Conservation (phyloP, 2,113 vertebrate species). For the Menura novaehollandiae region DNA sequence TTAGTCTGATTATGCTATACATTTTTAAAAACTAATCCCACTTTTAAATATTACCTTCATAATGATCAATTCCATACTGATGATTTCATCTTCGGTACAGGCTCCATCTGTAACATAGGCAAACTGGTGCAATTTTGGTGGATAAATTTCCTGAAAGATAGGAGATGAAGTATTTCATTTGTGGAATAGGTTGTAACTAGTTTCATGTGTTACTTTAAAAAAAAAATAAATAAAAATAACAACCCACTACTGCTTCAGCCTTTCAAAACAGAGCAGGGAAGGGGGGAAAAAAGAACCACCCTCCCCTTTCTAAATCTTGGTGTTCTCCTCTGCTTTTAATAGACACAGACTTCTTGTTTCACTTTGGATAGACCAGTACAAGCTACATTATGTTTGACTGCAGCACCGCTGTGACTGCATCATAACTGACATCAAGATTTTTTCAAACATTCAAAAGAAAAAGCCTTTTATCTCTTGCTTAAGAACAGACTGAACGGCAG, state of each 20-base stretch:
- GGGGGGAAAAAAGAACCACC: neutral
- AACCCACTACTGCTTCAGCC: neutral
- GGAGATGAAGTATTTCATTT: neutral
- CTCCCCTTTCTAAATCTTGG: neutral
- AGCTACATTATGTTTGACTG: neutral
- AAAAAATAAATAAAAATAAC: neutral
- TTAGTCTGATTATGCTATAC: neutral
- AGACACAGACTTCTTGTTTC: neutral
- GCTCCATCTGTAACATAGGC: conserved; percentile 96
- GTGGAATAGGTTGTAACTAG: neutral
- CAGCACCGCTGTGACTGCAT: neutral
- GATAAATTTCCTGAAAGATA: conserved; percentile 89
- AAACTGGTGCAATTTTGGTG: conserved; percentile 94
- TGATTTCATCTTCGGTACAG: conserved; percentile 92
- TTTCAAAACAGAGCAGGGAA: neutral
- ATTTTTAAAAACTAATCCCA: neutral
- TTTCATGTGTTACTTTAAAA: neutral
- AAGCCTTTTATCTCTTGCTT: neutral
- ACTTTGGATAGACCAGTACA: neutral
- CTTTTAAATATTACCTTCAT: conserved; percentile 84
- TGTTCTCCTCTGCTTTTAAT: neutral
- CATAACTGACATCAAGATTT: neutral
- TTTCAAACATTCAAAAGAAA: neutral
- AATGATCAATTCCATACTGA: conserved; percentile 92
- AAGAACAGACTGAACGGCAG: neutral